These are phyloP conservation scores for Siniperca knerii DNA, from an alignment of 2,113 vertebrate genomes.

Conservation along the genomic window DNA sequence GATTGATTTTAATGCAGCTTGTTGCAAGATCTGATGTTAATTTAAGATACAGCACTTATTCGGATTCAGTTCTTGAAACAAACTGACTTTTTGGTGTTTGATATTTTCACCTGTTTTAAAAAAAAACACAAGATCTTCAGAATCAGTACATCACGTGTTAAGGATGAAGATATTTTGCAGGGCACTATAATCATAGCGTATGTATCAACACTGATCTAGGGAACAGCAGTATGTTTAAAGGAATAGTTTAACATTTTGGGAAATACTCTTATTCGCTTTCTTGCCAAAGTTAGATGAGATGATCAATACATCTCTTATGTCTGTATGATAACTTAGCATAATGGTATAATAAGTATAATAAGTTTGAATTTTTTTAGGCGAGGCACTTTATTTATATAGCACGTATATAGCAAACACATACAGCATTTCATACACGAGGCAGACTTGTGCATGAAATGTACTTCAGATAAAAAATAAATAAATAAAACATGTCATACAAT, in stretches of 20 bases:
- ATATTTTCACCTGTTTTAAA: conserved; percentile 17
- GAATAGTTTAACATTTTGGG: not conserved
- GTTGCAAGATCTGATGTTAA: too few species aligned
- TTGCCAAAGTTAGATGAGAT: not conserved
- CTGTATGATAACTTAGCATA: not conserved
- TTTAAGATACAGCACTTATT: too few species aligned
- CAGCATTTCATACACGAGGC: too few species aligned
- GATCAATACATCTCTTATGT: not conserved
- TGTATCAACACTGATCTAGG: not conserved
- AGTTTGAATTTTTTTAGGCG: too few species aligned
- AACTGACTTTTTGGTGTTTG: not conserved
- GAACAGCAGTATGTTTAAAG: not conserved
- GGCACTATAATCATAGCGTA: not conserved
- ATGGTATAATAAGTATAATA: too few species aligned
- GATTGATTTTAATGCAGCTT: not conserved
- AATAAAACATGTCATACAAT: too few species aligned
- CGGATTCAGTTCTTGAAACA: too few species aligned
- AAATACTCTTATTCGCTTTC: not conserved
- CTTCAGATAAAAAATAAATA: too few species aligned
- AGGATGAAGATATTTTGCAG: not conserved
- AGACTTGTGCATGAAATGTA: too few species aligned
- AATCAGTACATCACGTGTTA: not conserved
- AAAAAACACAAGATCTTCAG: not conserved
- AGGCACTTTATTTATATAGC: too few species aligned
- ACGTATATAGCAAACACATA: too few species aligned